phyloP scores from a whole-genome alignment of 92 coral and sea anemone species.

The Zoanthus gigantus region DNA sequence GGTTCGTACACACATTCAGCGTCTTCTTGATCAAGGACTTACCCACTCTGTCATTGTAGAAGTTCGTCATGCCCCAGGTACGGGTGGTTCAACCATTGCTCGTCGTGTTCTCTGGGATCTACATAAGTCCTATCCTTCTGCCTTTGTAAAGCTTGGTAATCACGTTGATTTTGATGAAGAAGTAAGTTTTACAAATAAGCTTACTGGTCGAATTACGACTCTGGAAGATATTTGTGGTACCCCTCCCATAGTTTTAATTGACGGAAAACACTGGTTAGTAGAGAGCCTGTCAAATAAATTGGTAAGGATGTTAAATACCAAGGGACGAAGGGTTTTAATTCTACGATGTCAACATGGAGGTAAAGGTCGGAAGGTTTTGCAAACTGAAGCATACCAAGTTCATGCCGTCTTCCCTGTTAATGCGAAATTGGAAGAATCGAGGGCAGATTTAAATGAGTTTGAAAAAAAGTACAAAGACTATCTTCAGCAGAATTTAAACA shows the following conservation, averaged over 20 bases:
- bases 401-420: slow-evolving; percentile 73
- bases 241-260: slow-evolving; percentile 75
- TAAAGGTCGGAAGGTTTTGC: not conserved
- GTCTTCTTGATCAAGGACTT: slow-evolving; percentile 71
- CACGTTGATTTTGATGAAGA: slow-evolving; percentile 82
- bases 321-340: slow-evolving; percentile 76
- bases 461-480: slow-evolving; percentile 70
- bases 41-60: slow-evolving; percentile 76
- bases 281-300: slow-evolving; percentile 74
- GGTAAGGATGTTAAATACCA: slow-evolving; percentile 68
- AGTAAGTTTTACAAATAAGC: slow-evolving; percentile 58
- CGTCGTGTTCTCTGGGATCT: slow-evolving; percentile 93
- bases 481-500: slow-evolving; percentile 54
- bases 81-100: slow-evolving; percentile 93
- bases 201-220: slow-evolving; percentile 71
- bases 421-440: slow-evolving; percentile 80
- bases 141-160: slow-evolving; percentile 64
- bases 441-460: slow-evolving; percentile 75
- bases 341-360: slow-evolving; percentile 81
- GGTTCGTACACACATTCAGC: slow-evolving; percentile 76
- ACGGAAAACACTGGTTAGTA: slow-evolving; percentile 81
- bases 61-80: slow-evolving; percentile 86
- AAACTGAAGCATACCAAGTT: slow-evolving; percentile 62
- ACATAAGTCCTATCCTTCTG: slow-evolving; percentile 86
- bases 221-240: slow-evolving; percentile 79